Evolutionary conservation across 2,797 vertebrate species (phyloP), one percentile per base, ranked within the genome.

Genomic region (Dendrocincla fuliginosa): DNA sequence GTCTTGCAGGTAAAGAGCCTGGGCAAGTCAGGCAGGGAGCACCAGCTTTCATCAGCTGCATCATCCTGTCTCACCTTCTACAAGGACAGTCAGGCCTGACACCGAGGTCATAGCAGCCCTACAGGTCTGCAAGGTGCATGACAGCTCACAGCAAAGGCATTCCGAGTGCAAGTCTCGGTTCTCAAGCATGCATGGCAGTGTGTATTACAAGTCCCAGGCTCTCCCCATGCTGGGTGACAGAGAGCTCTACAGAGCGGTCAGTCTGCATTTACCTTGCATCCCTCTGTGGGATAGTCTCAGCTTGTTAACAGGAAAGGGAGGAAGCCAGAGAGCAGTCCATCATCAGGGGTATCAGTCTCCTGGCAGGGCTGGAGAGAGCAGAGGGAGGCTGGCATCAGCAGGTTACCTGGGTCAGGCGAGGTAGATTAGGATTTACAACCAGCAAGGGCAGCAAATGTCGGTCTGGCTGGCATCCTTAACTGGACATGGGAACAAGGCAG

Each of bases 361-460:
- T n/a, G 27, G 16, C 2, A 6, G 12, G 42, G 5, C 37, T 61
- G 27, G 22, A 87, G 22, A 35, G 22, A 68, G 22, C 30, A 73
- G 46, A 69, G 46, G 37, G 50, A 84, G n/a, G 16, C 25, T 42
- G 23, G 18, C 50, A 79, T 57, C 73, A 74, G 41, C 32, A 63
- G 22, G 13, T 46, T 42, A 22, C n/a, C 46, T n/a, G 67, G 11
- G 16, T 46, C 41, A 76, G 56, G 35, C 63, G 37, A 22, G 16
- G 39, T 25, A 71, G 59, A 35, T 39, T 37, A 46, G 42, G 50
- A 35, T 41, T 71, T 53, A 33, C 68, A 74, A 2, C n/a, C 59
- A 63, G 39, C 23, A 30, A 0, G 0, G 37, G 27, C 42, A 79
- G 30, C 13, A 53, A 68, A 4, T 1, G 1, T 1, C 0, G 0